These are phyloP conservation scores for Aurelia sp. DNA, from an alignment of 30 jellyfish, hydroid and myxozoan genomes.

Conservation along the genomic window DNA sequence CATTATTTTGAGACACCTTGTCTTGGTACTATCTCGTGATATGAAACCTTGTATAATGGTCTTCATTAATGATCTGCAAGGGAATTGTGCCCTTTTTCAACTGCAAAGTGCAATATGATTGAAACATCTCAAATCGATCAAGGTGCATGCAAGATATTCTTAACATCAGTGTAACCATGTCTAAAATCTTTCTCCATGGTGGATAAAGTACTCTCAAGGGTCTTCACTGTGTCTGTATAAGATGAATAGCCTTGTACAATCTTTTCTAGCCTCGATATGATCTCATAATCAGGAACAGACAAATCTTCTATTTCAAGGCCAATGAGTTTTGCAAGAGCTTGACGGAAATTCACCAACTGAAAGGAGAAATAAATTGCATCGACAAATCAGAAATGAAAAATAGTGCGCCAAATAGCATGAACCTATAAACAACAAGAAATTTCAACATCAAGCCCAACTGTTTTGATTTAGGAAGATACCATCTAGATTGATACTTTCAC, in stretches of 20 bases:
- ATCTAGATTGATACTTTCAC: too few relatives aligned
- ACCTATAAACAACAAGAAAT: too few relatives aligned
- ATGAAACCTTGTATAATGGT: background rate
- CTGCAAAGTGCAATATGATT: background rate
- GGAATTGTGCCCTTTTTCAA: too few relatives aligned
- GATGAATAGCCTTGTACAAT: conserved; percentile 43
- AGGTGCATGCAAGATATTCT: conserved; percentile 24
- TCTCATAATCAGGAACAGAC: conserved; percentile 81
- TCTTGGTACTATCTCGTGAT: too few relatives aligned
- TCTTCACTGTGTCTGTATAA: conserved; percentile 45
- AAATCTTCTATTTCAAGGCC: conserved; percentile 68
- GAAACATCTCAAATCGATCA: background rate
- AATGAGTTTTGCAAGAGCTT: conserved; percentile 68
- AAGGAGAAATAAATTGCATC: background rate
- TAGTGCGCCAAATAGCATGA: too few relatives aligned
- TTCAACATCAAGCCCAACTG: too few relatives aligned
- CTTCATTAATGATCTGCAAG: background rate
- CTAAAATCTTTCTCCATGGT: conserved; percentile 62
- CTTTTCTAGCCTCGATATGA: conserved; percentile 68
- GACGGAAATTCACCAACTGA: conserved; percentile 70
- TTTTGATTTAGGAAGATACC: too few relatives aligned
- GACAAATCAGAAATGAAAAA: background rate
- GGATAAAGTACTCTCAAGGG: conserved; percentile 39
- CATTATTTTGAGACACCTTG: too few relatives aligned
- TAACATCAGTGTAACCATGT: conserved; percentile 55